Conservation (phyloP, 2,797 vertebrate genomes). For the Gambelia wislizenii region DNA sequence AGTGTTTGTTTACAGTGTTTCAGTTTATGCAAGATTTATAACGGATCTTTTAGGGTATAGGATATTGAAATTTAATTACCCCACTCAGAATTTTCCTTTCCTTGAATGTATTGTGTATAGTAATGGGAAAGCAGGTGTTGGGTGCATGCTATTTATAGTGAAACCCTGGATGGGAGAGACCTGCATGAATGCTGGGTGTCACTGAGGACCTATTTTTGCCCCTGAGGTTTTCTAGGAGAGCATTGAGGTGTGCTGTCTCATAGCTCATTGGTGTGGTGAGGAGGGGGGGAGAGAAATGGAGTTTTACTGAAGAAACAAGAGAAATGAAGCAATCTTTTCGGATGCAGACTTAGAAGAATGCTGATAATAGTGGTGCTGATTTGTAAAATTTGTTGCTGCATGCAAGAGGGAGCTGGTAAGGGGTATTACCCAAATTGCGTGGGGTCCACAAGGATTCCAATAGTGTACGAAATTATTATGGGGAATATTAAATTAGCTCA, state of each 20-base stretch:
- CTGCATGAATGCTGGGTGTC: conserved; percentile 48
- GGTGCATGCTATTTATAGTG: conserved; percentile 58
- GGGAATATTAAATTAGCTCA: no score
- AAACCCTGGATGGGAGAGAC: conserved; percentile 34
- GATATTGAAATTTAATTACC: conserved; percentile 35
- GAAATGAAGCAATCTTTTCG: conserved; percentile 55
- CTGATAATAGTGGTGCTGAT: conserved; percentile 44
- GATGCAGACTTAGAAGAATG: conserved; percentile 56
- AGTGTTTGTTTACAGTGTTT: neutral
- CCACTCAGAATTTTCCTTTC: neutral
- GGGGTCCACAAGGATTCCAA: no score
- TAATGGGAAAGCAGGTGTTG: conserved; percentile 48
- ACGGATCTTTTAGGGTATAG: neutral
- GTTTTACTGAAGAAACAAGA: conserved; percentile 38
- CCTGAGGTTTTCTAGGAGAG: conserved; percentile 41
- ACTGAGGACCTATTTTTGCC: conserved; percentile 48
- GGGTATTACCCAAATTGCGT: no score
- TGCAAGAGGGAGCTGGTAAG: conserved; percentile 9
- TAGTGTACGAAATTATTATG: no score
- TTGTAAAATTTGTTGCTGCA: conserved; percentile 43
- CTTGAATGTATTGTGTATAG: neutral
- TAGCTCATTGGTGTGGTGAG: conserved; percentile 6
- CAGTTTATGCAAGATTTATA: conserved; percentile 25
- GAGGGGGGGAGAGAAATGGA: neutral
- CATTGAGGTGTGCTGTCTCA: conserved; percentile 7